Evolutionary conservation across 2,797 vertebrate species (phyloP).

Genomic region (Sphenopsis melanotis): DNA sequence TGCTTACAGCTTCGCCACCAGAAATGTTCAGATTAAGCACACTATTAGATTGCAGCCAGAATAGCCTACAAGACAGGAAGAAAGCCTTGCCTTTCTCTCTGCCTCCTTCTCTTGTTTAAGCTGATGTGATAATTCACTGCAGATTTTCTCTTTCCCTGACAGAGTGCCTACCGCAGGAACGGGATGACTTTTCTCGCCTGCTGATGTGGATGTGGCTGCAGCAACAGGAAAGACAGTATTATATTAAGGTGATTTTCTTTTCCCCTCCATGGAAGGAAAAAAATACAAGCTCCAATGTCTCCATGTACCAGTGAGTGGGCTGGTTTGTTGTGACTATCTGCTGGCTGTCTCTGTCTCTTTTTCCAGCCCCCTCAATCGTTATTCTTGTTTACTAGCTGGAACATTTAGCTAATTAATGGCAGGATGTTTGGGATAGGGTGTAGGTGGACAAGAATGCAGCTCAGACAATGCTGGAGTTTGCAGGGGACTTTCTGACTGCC

Average conservation of each 20-base stretch:
- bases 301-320: slow-evolving; percentile 53
- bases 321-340: slow-evolving; percentile 74
- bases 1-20: slow-evolving; percentile 70
- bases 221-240: slow-evolving; percentile 59
- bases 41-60: slow-evolving; percentile 71
- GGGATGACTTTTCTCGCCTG: slow-evolving; percentile 93
- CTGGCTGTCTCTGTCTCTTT: slow-evolving; percentile 69
- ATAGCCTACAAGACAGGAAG: slow-evolving; percentile 76
- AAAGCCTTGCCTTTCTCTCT: slow-evolving; percentile 66
- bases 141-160: slow-evolving; percentile 77
- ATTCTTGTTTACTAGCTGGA: slow-evolving; percentile 76
- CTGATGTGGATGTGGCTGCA: slow-evolving; percentile 72
- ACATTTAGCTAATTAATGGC: slow-evolving; percentile 78
- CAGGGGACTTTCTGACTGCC: slow-evolving; percentile 50
- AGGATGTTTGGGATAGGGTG: slow-evolving; percentile 79
- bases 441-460: slow-evolving; percentile 77
- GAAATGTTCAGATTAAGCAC: slow-evolving; percentile 75
- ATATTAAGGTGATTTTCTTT: slow-evolving; percentile 65
- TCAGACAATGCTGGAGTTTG: slow-evolving; percentile 67
- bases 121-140: slow-evolving; percentile 80
- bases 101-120: slow-evolving; percentile 68
- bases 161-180: slow-evolving; percentile 87
- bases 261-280: background rate
- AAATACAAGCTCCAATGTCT: slow-evolving; percentile 15
- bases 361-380: slow-evolving; percentile 68